Evolutionary conservation across 2,888 invertebrate genomes (phyloP).

Genomic region (Rhamnusium bicolor): DNA sequence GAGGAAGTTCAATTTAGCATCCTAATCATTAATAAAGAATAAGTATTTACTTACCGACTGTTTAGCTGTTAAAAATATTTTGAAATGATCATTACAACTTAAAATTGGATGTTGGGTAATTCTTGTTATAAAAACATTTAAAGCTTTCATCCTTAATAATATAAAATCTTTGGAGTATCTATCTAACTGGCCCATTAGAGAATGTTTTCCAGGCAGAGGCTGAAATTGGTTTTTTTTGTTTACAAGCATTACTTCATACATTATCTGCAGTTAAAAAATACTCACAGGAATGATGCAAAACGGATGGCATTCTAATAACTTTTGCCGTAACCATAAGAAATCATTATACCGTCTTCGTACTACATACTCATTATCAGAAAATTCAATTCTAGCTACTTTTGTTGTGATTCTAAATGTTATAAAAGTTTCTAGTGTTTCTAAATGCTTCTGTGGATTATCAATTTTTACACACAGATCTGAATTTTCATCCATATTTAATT

Average conservation of each 20-base stretch:
- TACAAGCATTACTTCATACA: neutral
- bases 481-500: conserved; percentile 73
- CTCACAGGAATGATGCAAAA: conserved; percentile 80
- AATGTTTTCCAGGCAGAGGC: conserved; percentile 82
- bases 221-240: conserved; percentile 63
- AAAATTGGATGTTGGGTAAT: conserved; percentile 81
- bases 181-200: conserved; percentile 78
- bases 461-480: conserved; percentile 79
- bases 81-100: conserved; percentile 78
- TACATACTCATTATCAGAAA: conserved; percentile 76
- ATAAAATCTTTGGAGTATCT: conserved; percentile 82
- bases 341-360: conserved; percentile 82
- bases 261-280: no score
- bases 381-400: conserved; percentile 78
- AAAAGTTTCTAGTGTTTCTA: conserved; percentile 81
- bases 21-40: no score
- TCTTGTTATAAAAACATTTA: conserved; percentile 78
- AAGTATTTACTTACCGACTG: conserved; percentile 75
- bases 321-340: conserved; percentile 80
- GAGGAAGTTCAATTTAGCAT: no score
- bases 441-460: conserved; percentile 82
- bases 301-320: conserved; percentile 77
- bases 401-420: conserved; percentile 81
- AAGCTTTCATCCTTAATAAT: conserved; percentile 77
- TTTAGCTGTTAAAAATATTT: conserved; percentile 79